Evolutionary conservation across 1,140 invertebrate species (phyloP).

Genomic region (Vollenhovia emeryi): DNA sequence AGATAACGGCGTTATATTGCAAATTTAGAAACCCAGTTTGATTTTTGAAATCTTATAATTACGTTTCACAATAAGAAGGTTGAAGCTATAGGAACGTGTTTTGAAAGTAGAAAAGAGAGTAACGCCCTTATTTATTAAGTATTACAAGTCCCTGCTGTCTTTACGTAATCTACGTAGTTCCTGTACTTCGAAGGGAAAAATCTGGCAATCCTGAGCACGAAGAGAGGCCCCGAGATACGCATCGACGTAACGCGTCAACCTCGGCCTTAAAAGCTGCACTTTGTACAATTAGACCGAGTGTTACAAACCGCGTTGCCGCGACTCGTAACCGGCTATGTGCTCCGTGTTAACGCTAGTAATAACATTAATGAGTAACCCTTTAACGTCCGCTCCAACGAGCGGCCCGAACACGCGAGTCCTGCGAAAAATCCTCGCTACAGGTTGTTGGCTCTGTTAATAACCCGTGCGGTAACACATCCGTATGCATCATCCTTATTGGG

Average conservation of each 20-base stretch:
- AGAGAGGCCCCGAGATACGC: neutral
- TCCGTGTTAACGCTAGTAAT: slow-evolving; percentile 58
- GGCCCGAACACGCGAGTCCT: slow-evolving; percentile 41
- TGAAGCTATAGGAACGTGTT: neutral
- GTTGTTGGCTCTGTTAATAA: slow-evolving; percentile 47
- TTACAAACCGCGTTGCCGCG: slow-evolving; percentile 34
- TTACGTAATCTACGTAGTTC: neutral
- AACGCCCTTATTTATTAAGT: neutral
- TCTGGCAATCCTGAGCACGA: slow-evolving; percentile 4
- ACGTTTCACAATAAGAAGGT: neutral
- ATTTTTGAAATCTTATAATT: slow-evolving; percentile 4
- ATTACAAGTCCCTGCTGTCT: neutral
- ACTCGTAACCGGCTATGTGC: slow-evolving; percentile 23
- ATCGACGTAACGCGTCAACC: slow-evolving; percentile 12
- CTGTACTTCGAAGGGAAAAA: neutral
- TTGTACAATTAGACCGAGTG: slow-evolving; percentile 39
- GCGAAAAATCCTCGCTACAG: slow-evolving; percentile 50
- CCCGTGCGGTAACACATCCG: slow-evolving; percentile 1
- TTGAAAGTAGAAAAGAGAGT: neutral
- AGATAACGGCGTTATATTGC: neutral
- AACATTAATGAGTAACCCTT: slow-evolving; percentile 55
- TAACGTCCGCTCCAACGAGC: slow-evolving; percentile 28
- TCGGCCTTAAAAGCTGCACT: slow-evolving; percentile 43
- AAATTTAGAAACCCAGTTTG: neutral
- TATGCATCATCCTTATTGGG: slow-evolving; percentile 9